Percentiles rank a stretch among this genome's conserved stretches.
Evolutionary conservation across 2,888 invertebrate genomes (phyloP).

Genomic region (Plagodis pulveraria): DNA sequence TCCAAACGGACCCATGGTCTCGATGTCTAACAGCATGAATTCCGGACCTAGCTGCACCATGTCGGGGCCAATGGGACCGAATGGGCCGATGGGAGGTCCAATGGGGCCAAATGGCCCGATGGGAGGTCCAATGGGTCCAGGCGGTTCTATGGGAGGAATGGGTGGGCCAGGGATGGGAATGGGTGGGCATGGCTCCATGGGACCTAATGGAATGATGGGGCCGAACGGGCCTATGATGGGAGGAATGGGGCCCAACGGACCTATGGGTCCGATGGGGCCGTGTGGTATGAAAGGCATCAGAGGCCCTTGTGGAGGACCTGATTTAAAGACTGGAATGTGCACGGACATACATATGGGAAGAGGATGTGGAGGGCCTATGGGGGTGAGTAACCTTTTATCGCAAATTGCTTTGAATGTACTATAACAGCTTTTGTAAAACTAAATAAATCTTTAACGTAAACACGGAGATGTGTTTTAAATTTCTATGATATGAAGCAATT

Average conservation of each 20-base stretch:
- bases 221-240: conserved; percentile 60
- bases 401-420: no score
- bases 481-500: no score
- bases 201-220: conserved; percentile 51
- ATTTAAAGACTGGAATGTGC: conserved; percentile 81
- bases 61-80: conserved; percentile 74
- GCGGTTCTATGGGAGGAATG: conserved; percentile 60
- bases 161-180: conserved; percentile 53
- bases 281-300: conserved; percentile 81
- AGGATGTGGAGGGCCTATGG: conserved; percentile 82
- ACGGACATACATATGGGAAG: conserved; percentile 82
- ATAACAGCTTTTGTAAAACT: no score
- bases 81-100: conserved; percentile 60
- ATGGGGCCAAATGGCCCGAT: conserved; percentile 62
- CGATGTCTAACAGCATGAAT: conserved; percentile 75
- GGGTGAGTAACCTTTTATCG: conserved; percentile 58
- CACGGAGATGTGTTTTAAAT: no score
- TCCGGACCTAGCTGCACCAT: conserved; percentile 78
- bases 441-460: no score
- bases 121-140: conserved; percentile 71
- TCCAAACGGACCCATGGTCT: conserved; percentile 77
- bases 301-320: conserved; percentile 78
- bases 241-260: conserved; percentile 78
- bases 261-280: conserved; percentile 82
- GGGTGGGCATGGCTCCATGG: conserved; percentile 62